Conservation (phyloP, 2,113 vertebrate genomes). For the Archilochus colubris region DNA sequence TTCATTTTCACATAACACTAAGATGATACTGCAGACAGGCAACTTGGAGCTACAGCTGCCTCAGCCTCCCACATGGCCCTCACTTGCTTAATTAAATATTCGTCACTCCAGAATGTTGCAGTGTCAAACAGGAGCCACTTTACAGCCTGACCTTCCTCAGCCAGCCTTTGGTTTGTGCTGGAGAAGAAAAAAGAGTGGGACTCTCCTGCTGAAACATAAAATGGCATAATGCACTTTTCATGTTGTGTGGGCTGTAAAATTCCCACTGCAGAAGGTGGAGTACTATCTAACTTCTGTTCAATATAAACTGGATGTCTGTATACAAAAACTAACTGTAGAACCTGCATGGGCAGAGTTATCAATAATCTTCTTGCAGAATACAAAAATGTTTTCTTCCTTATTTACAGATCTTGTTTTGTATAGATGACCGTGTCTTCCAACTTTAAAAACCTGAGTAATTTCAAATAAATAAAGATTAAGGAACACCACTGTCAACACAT, state of each 20-base stretch:
- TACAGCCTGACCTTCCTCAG: conserved; percentile 65
- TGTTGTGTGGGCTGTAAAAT: conserved; percentile 12
- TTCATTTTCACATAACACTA: conserved; percentile 45
- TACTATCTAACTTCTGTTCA: neutral
- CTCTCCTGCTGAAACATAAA: neutral
- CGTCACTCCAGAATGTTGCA: conserved; percentile 39
- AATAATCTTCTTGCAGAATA: neutral
- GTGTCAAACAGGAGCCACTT: conserved; percentile 21
- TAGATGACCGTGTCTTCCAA: neutral
- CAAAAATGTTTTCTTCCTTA: neutral
- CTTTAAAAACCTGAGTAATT: neutral
- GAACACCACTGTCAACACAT: neutral
- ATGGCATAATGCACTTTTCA: conserved; percentile 47
- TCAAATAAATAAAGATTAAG: neutral
- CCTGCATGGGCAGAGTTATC: neutral
- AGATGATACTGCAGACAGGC: neutral
- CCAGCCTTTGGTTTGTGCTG: neutral
- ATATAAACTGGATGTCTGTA: neutral
- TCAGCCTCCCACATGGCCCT: neutral
- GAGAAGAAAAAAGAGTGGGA: neutral
- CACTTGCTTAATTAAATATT: conserved; percentile 74
- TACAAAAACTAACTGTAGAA: neutral
- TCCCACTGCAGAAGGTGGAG: neutral
- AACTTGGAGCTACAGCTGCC: conserved; percentile 16
- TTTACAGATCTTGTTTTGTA: neutral